Evolutionary conservation across 2,797 vertebrate genomes (phyloP).

Genomic region (Propithecus deckenii): DNA sequence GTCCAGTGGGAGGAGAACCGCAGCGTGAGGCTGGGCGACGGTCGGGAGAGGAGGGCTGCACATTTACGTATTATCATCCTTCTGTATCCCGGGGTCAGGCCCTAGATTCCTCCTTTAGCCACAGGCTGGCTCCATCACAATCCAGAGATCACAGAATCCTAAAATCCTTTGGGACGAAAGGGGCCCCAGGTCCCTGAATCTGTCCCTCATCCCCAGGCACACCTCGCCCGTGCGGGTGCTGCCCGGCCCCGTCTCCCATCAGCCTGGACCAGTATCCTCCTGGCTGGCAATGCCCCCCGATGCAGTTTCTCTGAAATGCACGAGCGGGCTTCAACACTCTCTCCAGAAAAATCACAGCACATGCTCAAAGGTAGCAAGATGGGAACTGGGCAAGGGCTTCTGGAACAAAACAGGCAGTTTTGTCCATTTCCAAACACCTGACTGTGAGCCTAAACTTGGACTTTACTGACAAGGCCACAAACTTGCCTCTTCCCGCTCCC

Average conservation of each 20-base stretch:
- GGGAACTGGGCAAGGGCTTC: not conserved
- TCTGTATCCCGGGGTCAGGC: not conserved
- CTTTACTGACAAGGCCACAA: not conserved
- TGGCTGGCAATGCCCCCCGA: not conserved
- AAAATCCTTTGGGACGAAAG: not conserved
- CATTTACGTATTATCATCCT: not conserved
- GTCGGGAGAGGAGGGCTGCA: not conserved
- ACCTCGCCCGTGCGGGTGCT: no score
- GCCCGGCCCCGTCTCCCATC: rapidly evolving
- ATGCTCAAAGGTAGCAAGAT: not conserved
- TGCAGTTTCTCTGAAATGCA: not conserved
- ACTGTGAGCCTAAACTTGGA: not conserved
- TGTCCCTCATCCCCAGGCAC: rapidly evolving
- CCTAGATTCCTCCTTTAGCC: not conserved
- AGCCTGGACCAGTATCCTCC: not conserved
- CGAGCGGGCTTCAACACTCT: not conserved
- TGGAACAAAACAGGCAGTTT: not conserved
- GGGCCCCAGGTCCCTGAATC: not conserved
- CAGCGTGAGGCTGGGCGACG: not conserved
- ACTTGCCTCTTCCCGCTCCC: not conserved
- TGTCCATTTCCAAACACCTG: not conserved
- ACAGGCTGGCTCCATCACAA: not conserved
- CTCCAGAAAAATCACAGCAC: not conserved
- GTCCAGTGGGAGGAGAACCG: not conserved
- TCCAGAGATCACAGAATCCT: not conserved